These are phyloP conservation scores for Dipus sagitta DNA, from an alignment of 2,797 vertebrate genomes.

Conservation along the genomic window DNA sequence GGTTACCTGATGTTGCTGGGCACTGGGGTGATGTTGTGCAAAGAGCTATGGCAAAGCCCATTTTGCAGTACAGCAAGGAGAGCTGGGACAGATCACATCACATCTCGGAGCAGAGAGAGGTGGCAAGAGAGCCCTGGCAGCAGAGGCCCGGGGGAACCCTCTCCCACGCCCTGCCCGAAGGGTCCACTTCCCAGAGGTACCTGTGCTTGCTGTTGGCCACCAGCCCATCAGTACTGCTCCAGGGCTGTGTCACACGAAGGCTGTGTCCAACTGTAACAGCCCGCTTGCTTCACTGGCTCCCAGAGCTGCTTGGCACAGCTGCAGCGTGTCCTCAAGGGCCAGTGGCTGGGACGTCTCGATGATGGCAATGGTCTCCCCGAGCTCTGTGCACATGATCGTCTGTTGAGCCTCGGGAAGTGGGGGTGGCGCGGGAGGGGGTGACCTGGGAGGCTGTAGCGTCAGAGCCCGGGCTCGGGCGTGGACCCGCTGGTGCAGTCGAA, in stretches of 20 bases:
- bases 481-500: slow-evolving; percentile 93
- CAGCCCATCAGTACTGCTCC: background rate
- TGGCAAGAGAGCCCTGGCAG: slow-evolving; percentile 4
- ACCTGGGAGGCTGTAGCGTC: slow-evolving; percentile 90
- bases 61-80: background rate
- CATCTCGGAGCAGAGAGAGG: slow-evolving; percentile 38
- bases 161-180: background rate
- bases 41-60: slow-evolving; percentile 33
- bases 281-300: slow-evolving; percentile 88
- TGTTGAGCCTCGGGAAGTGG: slow-evolving; percentile 77
- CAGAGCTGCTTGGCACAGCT: slow-evolving; percentile 94
- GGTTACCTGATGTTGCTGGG: slow-evolving; percentile 61
- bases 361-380: slow-evolving; percentile 96
- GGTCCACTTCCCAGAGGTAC: background rate
- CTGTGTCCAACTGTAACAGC: slow-evolving; percentile 76
- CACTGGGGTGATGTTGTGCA: background rate
- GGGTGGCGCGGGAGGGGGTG: slow-evolving; percentile 82
- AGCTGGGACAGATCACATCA: background rate
- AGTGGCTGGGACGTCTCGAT: slow-evolving; percentile 93
- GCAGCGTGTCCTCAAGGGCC: slow-evolving; percentile 93
- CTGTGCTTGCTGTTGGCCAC: background rate
- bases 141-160: slow-evolving; percentile 8
- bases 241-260: slow-evolving; percentile 69
- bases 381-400: slow-evolving; percentile 96
- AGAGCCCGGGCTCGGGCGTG: slow-evolving; percentile 90